Evolutionary conservation across 2,888 invertebrate genomes (phyloP).

Genomic region (Nycteola revayana): DNA sequence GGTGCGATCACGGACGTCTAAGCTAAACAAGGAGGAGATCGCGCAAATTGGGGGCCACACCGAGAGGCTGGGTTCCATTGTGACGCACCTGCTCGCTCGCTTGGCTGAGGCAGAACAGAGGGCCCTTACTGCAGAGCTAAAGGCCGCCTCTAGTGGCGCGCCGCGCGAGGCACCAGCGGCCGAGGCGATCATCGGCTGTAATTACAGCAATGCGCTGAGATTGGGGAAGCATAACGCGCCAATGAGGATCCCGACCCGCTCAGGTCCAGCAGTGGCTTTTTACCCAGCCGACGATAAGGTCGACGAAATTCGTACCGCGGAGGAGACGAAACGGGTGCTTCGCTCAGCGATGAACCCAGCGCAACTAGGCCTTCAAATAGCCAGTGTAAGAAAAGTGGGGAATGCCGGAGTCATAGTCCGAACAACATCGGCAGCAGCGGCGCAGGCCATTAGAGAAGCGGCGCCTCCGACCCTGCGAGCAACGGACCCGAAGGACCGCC

Average conservation of each 20-base stretch:
- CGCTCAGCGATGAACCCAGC: conserved; percentile 1
- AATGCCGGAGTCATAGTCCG: too few species aligned
- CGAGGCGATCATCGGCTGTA: too few species aligned
- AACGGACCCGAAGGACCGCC: neutral
- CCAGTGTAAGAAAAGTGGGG: neutral
- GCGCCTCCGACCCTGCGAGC: neutral
- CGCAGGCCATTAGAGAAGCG: neutral
- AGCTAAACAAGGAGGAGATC: neutral
- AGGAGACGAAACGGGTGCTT: too few species aligned
- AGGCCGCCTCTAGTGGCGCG: too few species aligned
- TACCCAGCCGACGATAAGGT: too few species aligned
- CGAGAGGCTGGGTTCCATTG: neutral
- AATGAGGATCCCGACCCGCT: too few species aligned
- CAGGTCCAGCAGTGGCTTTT: too few species aligned
- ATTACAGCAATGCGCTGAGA: too few species aligned
- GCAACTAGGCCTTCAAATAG: neutral
- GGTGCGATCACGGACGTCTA: neutral
- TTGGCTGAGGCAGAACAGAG: neutral
- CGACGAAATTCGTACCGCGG: too few species aligned
- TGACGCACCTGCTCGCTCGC: fast-evolving
- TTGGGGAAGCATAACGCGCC: too few species aligned
- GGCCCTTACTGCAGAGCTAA: too few species aligned
- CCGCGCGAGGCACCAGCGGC: too few species aligned
- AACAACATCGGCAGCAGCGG: neutral
- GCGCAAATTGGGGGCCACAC: neutral